Percentiles rank a stretch among this genome's conserved stretches.
These are phyloP conservation scores for Diloba caeruleocephala DNA, from an alignment of 2,888 invertebrate genomes.

Conservation along the genomic window DNA sequence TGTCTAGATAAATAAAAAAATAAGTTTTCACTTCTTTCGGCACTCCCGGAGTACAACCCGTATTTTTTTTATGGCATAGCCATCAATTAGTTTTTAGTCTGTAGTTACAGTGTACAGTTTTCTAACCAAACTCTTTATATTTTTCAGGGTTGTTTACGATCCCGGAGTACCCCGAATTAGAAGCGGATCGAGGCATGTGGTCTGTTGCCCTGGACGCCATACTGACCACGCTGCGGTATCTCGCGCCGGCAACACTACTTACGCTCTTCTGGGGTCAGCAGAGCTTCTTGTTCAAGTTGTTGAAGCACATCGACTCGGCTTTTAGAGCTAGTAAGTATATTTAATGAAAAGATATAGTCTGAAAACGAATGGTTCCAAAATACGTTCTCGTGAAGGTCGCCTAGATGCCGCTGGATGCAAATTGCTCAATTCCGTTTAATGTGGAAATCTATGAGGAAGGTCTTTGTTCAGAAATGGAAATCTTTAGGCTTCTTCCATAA, in stretches of 20 bases:
- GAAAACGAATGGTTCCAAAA: too few species aligned
- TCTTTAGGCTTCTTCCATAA: too few species aligned
- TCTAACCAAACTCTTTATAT: constrained; percentile 1
- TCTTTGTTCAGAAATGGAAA: too few species aligned
- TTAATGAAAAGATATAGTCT: background rate
- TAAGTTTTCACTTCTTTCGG: too few species aligned
- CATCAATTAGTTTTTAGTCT: too few species aligned
- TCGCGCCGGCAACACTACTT: constrained; percentile 88
- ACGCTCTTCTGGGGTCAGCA: constrained; percentile 88
- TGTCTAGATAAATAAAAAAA: too few species aligned
- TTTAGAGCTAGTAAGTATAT: constrained; percentile 86
- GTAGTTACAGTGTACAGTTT: background rate
- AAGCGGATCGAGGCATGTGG: constrained; percentile 84
- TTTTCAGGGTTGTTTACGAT: constrained; percentile 84
- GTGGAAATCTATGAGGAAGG: too few species aligned
- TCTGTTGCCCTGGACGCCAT: constrained; percentile 80
- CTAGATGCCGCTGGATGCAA: too few species aligned
- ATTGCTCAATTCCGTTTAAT: too few species aligned
- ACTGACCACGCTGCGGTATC: constrained; percentile 86
- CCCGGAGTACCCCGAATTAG: constrained; percentile 83
- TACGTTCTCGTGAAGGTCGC: too few species aligned
- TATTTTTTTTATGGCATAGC: background rate
- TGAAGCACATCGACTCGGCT: constrained; percentile 87
- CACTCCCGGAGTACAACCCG: too few species aligned
- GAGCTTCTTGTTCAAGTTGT: constrained; percentile 85